These are phyloP conservation scores for Arizona elegans DNA, from an alignment of 2,113 vertebrate genomes.

Conservation along the genomic window DNA sequence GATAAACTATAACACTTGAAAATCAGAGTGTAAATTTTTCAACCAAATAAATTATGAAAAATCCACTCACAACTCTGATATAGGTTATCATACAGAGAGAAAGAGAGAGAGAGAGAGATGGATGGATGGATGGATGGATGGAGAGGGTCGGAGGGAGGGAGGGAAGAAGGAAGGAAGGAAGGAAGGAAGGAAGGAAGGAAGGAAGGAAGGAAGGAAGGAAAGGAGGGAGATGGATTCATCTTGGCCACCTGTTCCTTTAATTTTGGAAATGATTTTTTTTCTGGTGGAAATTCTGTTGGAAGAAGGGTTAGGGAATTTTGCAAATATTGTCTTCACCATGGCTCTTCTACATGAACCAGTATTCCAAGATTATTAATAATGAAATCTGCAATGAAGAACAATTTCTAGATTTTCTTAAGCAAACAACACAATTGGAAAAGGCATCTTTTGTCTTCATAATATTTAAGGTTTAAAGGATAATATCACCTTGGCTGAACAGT, in stretches of 20 bases:
- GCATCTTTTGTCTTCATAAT: neutral
- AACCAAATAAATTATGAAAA: neutral
- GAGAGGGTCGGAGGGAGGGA: too few relatives aligned
- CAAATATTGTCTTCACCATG: neutral
- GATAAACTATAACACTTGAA: neutral
- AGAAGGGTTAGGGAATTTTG: neutral
- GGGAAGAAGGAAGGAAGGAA: accelerated
- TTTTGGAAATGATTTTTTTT: neutral
- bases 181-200: too few relatives aligned
- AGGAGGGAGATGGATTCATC: neutral
- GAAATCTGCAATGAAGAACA: neutral
- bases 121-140: too few relatives aligned
- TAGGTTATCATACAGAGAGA: neutral
- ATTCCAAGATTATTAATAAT: neutral
- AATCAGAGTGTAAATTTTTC: neutral
- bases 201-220: neutral
- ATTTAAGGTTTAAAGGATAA: neutral
- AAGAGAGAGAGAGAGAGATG: too few relatives aligned
- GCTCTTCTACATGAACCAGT: neutral
- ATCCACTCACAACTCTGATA: neutral
- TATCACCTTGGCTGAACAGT: neutral
- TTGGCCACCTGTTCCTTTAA: neutral
- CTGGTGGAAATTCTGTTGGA: neutral
- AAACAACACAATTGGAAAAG: neutral
- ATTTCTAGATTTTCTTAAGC: neutral